These are phyloP conservation scores for Beris chalybata DNA, from an alignment of 2,888 invertebrate species.

Conservation along the genomic window DNA sequence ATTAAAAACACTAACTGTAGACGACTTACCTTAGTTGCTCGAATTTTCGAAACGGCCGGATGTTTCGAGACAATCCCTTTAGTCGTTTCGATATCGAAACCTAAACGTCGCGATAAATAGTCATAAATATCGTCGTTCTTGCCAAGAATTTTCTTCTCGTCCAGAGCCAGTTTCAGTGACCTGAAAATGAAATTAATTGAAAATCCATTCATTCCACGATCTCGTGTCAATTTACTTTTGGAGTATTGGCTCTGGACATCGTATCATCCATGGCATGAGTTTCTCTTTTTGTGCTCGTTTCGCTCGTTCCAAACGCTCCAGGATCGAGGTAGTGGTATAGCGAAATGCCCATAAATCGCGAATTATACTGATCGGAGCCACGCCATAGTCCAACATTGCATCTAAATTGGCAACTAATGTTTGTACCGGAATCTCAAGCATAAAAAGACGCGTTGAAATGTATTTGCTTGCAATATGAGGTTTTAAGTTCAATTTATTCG, in stretches of 20 bases:
- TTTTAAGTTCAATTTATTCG: constrained; percentile 58
- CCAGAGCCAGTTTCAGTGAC: constrained; percentile 49
- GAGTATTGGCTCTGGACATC: constrained; percentile 62
- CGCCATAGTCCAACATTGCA: constrained; percentile 60
- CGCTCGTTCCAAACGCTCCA: constrained; percentile 58
- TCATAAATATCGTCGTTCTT: constrained; percentile 58
- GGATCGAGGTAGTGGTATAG: constrained; percentile 61
- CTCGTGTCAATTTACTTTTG: constrained; percentile 56
- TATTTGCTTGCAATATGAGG: constrained; percentile 57
- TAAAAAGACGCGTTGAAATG: constrained; percentile 60
- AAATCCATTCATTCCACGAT: background rate
- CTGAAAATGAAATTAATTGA: constrained; percentile 44
- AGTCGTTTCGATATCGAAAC: constrained; percentile 57
- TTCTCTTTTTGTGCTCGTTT: constrained; percentile 58
- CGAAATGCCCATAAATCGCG: constrained; percentile 68
- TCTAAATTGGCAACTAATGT: constrained; percentile 61
- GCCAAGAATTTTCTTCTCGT: constrained; percentile 59
- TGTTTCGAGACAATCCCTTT: constrained; percentile 59
- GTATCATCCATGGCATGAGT: constrained; percentile 69
- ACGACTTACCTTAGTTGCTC: constrained; percentile 60
- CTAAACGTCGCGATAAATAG: constrained; percentile 61
- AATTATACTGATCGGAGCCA: constrained; percentile 60
- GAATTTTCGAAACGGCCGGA: constrained; percentile 60
- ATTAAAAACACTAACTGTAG: background rate
- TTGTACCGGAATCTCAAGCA: constrained; percentile 61